Base-by-base conservation (phyloP, 2,888 invertebrate species). In the Erebia ligea region DNA sequence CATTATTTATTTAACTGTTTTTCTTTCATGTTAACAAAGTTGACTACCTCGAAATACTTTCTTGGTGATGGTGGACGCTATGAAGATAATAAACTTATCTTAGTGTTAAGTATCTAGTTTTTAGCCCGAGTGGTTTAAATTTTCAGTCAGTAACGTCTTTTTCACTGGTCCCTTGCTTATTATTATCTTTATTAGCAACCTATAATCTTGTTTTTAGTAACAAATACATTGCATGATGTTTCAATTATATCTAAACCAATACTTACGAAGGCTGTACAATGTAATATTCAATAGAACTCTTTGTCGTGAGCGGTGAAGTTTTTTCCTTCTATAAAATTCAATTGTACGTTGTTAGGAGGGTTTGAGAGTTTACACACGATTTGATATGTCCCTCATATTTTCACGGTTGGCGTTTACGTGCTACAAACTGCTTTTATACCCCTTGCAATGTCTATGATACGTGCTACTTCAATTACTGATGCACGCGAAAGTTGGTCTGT, bases 401-500 rank as follows among this genome's bases (percentile, higher is more conserved):
- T 75, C 73, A 73, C 74, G 68, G 72, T 72, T 75, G 74, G 67
- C 76, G 70, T 76, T 77, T 75, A 75, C 74, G 75, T 76, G 73
- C 67, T 76, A 73, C 75, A 67, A 75, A 74, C 74, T 73, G 76
- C 71, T 73, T 72, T 72, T 70, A 76, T 73, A 76, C 74, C 63
- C 70, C 70, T 70, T 56, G 50, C 63, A 71, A 73, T 71, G 62
- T 62, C 67, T 74, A 72, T 76, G 70, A 73, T 75, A 78, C 77
- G 77, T 76, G 78, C 77, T 79, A 77, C 76, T 78, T 77, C 78
- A 78, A 77, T 79, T 78, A 79, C 77, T 77, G 78, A 78, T 79
- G 76, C 77, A 79, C 76, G 77, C 77, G 76, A 77, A 79, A 76
- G 77, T 76, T 77, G 75, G 73, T 73, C 76, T 75, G 77, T 73